Evolutionary conservation across 1,140 invertebrate genomes (phyloP), one percentile per base, ranked within the genome.

Genomic region (Drosophila tsacasi): DNA sequence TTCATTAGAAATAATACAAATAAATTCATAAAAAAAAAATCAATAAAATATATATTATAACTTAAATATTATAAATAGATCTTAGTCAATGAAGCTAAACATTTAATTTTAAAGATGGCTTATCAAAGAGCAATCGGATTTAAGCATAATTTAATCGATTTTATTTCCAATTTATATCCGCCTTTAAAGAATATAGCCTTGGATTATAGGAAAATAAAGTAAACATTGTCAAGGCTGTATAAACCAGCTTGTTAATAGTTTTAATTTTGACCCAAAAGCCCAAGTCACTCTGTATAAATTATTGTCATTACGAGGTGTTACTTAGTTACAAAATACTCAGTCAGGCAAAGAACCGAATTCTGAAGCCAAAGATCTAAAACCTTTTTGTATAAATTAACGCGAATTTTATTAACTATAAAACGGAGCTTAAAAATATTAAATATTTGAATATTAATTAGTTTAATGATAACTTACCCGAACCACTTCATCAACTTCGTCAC

Each of bases 401-500:
- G 0, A 13, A 15, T 32, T 52, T 3, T 0, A 19, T 8, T 2
- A 15, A 0, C 15, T 3, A 4, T 7, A 3, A 30, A 12, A n/a
- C 1, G 1, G 1, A 3, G 5, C 8, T 15, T 32, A 0, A 7
- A 19, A 21, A 32, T 21, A 35, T 15, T 15, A 4, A 54, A 32
- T 32, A 21, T 15, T 23, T 19, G 23, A 3, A 76, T 30, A 54
- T 6, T 21, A 52, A 27, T 35, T 61, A 59, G n/a, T 5, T 23
- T 42, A 30, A 35, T 35, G 32, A 35, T 5, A 2, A 44, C 84
- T 72, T 47, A 87, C 84, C 84, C 94, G 80, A 96, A 97, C 92
- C 94, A 94, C 71, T 96, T 93, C 54, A 97, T 96, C 10, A 97
- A 93, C 81, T 94, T 95, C 71, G 97, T 97, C 19, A 97, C 96